Conservation (phyloP, 92 coral and sea anemone genomes). For the Bergia sp. region DNA sequence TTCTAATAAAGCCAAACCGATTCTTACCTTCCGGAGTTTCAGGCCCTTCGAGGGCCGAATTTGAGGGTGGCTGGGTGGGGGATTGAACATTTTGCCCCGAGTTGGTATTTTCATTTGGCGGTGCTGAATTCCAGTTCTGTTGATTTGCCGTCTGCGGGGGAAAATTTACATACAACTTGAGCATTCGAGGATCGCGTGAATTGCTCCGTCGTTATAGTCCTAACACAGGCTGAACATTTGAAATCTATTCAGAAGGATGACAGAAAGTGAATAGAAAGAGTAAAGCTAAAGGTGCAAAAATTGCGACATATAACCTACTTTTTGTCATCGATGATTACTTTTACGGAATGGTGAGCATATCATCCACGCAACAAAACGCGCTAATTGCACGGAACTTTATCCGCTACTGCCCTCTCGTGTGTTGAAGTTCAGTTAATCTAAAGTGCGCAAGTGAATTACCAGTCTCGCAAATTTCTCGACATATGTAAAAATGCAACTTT, state of each 20-base stretch:
- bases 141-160: slow-evolving; percentile 73
- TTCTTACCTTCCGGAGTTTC: slow-evolving; percentile 96
- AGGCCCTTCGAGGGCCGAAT: slow-evolving; percentile 88
- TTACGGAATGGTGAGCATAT: slow-evolving; percentile 59
- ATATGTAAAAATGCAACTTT: slow-evolving; percentile 20
- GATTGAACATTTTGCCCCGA: slow-evolving; percentile 84
- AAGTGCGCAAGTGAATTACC: slow-evolving; percentile 42
- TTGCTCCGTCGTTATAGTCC: slow-evolving; percentile 62
- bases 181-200: slow-evolving; percentile 76
- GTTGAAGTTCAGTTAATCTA: slow-evolving; percentile 1
- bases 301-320: slow-evolving; percentile 70
- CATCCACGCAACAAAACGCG: slow-evolving; percentile 41
- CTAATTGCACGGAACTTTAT: slow-evolving; percentile 35
- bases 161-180: slow-evolving; percentile 52
- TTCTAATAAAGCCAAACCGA: slow-evolving; percentile 79
- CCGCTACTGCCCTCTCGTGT: slow-evolving; percentile 45
- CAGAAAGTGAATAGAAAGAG: slow-evolving; percentile 83
- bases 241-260: slow-evolving; percentile 72
- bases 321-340: slow-evolving; percentile 71
- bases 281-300: slow-evolving; percentile 70
- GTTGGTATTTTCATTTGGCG: slow-evolving; percentile 75
- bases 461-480: slow-evolving; percentile 33
- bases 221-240: slow-evolving; percentile 64
- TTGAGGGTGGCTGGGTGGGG: slow-evolving; percentile 88
- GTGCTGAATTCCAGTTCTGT: slow-evolving; percentile 83